phyloP scores from a whole-genome alignment of 2,113 vertebrate species.

The Cariama cristata region DNA sequence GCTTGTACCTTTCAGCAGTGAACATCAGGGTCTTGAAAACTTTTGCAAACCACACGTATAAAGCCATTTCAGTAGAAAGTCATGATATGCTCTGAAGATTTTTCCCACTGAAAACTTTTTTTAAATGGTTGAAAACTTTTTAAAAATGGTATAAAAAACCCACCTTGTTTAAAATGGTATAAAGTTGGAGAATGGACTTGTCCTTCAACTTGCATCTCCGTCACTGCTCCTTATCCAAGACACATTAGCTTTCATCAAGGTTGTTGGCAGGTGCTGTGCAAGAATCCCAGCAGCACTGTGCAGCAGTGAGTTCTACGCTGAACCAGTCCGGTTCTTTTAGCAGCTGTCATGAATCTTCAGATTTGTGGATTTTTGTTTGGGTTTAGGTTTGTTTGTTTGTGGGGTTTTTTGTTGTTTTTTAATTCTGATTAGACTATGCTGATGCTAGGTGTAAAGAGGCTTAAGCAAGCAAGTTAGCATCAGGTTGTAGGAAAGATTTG shows the following conservation, averaged over 20 bases:
- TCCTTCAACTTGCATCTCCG: neutral
- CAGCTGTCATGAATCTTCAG: neutral
- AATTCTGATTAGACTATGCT: neutral
- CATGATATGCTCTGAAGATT: accelerated
- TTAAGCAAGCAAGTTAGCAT: neutral
- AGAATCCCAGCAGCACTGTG: neutral
- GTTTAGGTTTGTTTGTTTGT: neutral
- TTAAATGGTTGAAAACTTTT: neutral
- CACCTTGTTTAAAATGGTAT: neutral
- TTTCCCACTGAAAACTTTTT: neutral
- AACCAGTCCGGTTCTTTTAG: neutral
- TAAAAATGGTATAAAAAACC: neutral
- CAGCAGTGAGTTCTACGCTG: neutral
- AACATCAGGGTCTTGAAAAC: neutral
- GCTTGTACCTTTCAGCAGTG: neutral
- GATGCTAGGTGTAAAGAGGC: neutral
- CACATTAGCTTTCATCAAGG: neutral
- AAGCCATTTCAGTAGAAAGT: neutral
- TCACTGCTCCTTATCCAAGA: accelerated
- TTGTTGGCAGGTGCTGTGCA: neutral
- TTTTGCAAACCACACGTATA: neutral
- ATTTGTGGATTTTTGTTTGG: neutral
- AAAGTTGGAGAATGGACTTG: neutral
- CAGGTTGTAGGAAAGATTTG: neutral
- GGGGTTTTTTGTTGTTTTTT: neutral